A percentile compares a stretch with the other conserved stretches of the same genome.
These are phyloP conservation scores for Phalloptychus januarius DNA, from an alignment of 2,797 vertebrate genomes.

Conservation along the genomic window DNA sequence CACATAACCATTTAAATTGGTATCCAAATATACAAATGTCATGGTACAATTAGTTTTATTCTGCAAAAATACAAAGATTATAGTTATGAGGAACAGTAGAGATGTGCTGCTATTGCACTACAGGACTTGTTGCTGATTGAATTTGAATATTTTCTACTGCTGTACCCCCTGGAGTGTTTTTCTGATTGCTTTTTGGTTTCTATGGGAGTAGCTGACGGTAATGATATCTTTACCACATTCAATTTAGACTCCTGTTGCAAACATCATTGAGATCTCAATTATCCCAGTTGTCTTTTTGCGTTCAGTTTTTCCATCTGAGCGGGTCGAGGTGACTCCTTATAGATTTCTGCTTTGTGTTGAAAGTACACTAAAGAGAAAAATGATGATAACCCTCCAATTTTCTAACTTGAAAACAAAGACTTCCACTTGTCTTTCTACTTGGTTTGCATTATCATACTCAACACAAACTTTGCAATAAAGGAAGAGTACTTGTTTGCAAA, in stretches of 20 bases:
- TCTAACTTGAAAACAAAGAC: slow-evolving; percentile 14
- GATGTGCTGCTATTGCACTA: not conserved
- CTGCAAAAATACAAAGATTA: not conserved
- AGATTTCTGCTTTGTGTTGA: slow-evolving; percentile 46
- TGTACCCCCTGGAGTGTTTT: slow-evolving; percentile 23
- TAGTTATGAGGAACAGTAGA: not conserved
- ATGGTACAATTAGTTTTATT: not conserved
- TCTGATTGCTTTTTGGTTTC: slow-evolving; percentile 50
- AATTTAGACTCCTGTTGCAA: slow-evolving; percentile 49
- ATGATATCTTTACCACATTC: slow-evolving; percentile 54
- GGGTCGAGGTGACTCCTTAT: slow-evolving; percentile 50
- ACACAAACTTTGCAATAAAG: not conserved
- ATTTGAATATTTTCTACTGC: slow-evolving; percentile 11
- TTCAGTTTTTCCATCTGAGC: slow-evolving; percentile 16
- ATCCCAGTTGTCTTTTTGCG: slow-evolving; percentile 31
- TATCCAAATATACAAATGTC: not conserved
- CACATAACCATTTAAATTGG: not conserved
- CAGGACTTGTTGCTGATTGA: slow-evolving; percentile 10
- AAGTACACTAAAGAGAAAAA: slow-evolving; percentile 19
- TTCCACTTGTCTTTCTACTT: slow-evolving; percentile 21
- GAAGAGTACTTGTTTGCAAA: not conserved
- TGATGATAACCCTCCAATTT: slow-evolving; percentile 15
- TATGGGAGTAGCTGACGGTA: slow-evolving; percentile 23
- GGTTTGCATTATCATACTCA: slow-evolving; percentile 4
- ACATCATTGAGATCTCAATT: slow-evolving; percentile 66